Conservation (phyloP, 2,113 vertebrate species). For the Cyphomyrus plagiostoma region DNA sequence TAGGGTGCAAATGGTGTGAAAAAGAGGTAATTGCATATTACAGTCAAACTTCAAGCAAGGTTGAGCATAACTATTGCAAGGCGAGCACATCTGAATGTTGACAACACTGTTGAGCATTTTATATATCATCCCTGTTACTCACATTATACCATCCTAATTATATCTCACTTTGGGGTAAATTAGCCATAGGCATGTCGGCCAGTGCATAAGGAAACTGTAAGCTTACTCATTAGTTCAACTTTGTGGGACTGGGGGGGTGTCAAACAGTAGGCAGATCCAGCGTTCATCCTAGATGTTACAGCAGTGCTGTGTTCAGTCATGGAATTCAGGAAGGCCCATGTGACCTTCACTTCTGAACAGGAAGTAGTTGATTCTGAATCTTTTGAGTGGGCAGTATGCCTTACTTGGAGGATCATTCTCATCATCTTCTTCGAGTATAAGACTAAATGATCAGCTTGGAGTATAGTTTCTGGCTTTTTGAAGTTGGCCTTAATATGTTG, state of each 20-base stretch:
- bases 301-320: not conserved
- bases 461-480: not conserved
- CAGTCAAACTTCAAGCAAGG: not conserved
- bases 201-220: not conserved
- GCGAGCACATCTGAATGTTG: not conserved
- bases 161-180: not conserved
- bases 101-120: not conserved
- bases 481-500: not conserved
- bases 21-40: not conserved
- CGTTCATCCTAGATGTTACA: not conserved
- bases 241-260: not conserved
- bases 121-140: not conserved
- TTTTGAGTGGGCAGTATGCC: not conserved
- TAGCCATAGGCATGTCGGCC: not conserved
- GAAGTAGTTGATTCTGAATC: not conserved
- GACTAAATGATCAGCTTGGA: not conserved
- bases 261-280: not conserved
- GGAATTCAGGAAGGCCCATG: not conserved
- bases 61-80: not conserved
- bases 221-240: not conserved
- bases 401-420: not conserved
- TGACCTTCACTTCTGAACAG: not conserved
- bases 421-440: not conserved
- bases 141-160: not conserved
- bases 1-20: not conserved